Base-by-base conservation (phyloP, 2,797 vertebrate species). In the Pseudomugil gertrudae region DNA sequence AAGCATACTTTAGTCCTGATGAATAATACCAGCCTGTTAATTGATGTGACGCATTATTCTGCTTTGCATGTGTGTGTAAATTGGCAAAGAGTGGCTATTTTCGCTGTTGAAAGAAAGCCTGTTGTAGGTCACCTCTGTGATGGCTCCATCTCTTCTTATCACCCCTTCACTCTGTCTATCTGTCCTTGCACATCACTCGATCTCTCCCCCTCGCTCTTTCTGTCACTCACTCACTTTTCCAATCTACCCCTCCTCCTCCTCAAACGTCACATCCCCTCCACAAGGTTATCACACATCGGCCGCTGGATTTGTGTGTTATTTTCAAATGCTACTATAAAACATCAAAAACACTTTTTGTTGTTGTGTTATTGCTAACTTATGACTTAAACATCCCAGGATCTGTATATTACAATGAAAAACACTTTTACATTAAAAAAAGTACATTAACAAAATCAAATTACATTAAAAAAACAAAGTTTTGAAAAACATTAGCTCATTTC, bases 71-170 rank as follows among this genome's bases (percentile, higher is more conserved):
- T 60, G 47, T 58, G 29, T 75, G 8, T 30, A 76, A 59, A 35
- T 67, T 9, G 53, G 65, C 74, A 78, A 55, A 15, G 27, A 72
- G 78, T 54, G 73, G 63, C 69, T 54, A 54, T 66, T 74, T 74
- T 78, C 72, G 9, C 61, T 38, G 32, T 57, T 72, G 77, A 78
- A 80, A 69, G 60, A 72, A 62, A 75, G 75, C 66, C 72, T 69
- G 81, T 84, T 76, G 79, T 72, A 84, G 87, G 89, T 90, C 90
- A 90, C 87, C 87, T 84, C 81, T 83, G 80, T 75, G 86, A 91
- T 86, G 80, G 81, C 81, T 85, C 90, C 84, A 73, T 81, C 80
- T 79, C 76, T 87, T 79, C 87, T 88, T 89, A 87, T 90, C 89
- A 80, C 79, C 74, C 66, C 61, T 84, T 77, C 84, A 77, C 75